Evolutionary conservation across 2,113 vertebrate species (phyloP), one percentile per base, ranked within the genome.

Genomic region (Otis tarda): DNA sequence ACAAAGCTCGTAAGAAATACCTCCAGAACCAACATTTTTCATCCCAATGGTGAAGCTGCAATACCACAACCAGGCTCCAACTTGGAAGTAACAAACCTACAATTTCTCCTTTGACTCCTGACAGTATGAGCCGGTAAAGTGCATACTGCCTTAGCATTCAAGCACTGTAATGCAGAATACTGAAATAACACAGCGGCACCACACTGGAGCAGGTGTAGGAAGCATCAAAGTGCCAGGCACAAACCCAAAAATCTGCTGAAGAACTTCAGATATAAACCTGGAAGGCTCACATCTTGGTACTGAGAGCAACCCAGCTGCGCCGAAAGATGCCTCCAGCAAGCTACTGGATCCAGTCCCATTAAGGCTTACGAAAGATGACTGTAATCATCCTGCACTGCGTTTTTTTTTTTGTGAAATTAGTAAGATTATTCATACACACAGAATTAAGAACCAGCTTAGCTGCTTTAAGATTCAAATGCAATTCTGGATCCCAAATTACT

Each of bases 391-490:
- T 28, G 33, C 15, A 52, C 28, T 87, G 82, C 47, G 37, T 37
- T 37, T 57, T 75, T 90, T 75, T 90, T 94, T 65, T 50, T 19
- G 45, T 60, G 15, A 65, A 45, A 86, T 67, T 50, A 71, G 2
- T 69, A 43, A 65, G 19, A 83, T 33, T 16, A 63, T 67, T 63
- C 0, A 0, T 18, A 47, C 21, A 55, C 20, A 43, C 69, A 63
- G 75, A 91, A 74, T 53, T 47, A 89, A 87, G 56, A 90, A 92
- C 52, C 33, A 77, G 28, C 52, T 74, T 64, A 71, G 43, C 47
- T 71, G 64, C 47, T 77, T 80, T 41, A 49, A 47, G 64, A 84
- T 67, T 53, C 60, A 75, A 82, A 64, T 11, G 27, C 12, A 45
- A 28, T 89, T 43, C 76, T 74, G 37, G 90, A 73, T 53, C 41